Evolutionary conservation across 1,140 invertebrate species (phyloP), one percentile per base, ranked within the genome.

Genomic region (Achroia grisella): DNA sequence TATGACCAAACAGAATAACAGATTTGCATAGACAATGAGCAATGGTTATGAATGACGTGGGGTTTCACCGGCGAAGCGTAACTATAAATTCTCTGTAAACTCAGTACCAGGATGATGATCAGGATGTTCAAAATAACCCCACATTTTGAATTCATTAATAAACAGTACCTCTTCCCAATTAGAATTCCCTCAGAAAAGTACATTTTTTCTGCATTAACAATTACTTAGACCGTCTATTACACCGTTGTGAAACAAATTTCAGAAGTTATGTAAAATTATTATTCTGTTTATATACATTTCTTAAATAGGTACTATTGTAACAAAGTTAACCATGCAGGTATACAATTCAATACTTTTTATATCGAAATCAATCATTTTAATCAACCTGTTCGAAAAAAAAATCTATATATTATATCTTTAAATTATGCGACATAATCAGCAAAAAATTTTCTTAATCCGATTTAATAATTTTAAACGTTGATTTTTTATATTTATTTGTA

Each of bases 11-110:
- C 46, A 49, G 57, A 62, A 68, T 64, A 39, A 44, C 61, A 56
- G 62, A 79, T 79, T 73, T 73, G 62, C 67, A 76, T 76, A 66
- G 48, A 75, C 66, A 82, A 81, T 78, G 61, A 71, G 54, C 17
- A 52, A 33, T 48, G 34, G 51, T 41, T 54, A 58, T 55, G 13
- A 44, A 58, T 55, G 13, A 44, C 43, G 54, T 50, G 74, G 77
- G 75, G 57, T 77, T 74, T 79, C 70, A 69, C 59, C 43, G 42
- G 39, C 33, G 39, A 53, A 52, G 30, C 29, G 42, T 52, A 55
- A 52, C 52, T 44, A 44, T 41, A 43, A 59, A 39, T 78, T 79
- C 71, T 63, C 42, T 65, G 78, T 75, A 76, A 67, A 62, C 56
- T 55, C 42, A 56, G 43, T 51, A 68, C 64, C 67, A 73, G 70